Evolutionary conservation across 2,888 invertebrate species (phyloP), one percentile per base, ranked within the genome.

Genomic region (Aphidius colemani): DNA sequence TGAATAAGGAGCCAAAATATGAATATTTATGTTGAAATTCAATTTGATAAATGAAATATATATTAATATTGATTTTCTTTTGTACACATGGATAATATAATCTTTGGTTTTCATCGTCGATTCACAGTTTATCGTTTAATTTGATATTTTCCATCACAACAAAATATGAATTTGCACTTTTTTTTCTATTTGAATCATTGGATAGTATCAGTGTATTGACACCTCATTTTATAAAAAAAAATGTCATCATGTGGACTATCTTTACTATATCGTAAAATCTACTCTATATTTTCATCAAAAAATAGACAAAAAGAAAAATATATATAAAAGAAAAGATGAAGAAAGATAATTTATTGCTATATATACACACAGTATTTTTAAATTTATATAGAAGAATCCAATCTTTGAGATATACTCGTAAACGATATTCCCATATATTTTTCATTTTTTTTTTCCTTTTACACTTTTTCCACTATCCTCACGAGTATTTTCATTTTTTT

Each of bases 401-500:
- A 79, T 79, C 78, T 78, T 75, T 75, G 71, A 77, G 77, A 78
- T 79, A 77, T 78, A 78, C 74, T 78, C 74, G 68, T 72, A 72
- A 72, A 70, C 72, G 71, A 50, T 59, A 67, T 40, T 63, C 61
- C 44, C 55, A 44, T 53, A 55, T 60, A 45, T 56, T 61, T 67
- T 58, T 57, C 67, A 61, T 59, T 30, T 53, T 51, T 43, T 10
- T 40, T 39, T 56, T 49, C 48, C 58, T 10, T 49, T 51, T 48
- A 59, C 55, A 6, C 11, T 58, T 48, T 49, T 40, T 57, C 44
- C 59, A 48, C 50, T 46, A 45, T 53, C 51, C 46, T 2, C 53
- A 39, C 9, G 39, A 49, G 40, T 50, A 46, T 63, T 53, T 53
- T 11, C 49, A 57, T 53, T 63, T 68, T 55, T 67, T 53, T 61